Base-by-base conservation (phyloP, 2,888 invertebrate genomes). In the Shargacucullia verbasci region DNA sequence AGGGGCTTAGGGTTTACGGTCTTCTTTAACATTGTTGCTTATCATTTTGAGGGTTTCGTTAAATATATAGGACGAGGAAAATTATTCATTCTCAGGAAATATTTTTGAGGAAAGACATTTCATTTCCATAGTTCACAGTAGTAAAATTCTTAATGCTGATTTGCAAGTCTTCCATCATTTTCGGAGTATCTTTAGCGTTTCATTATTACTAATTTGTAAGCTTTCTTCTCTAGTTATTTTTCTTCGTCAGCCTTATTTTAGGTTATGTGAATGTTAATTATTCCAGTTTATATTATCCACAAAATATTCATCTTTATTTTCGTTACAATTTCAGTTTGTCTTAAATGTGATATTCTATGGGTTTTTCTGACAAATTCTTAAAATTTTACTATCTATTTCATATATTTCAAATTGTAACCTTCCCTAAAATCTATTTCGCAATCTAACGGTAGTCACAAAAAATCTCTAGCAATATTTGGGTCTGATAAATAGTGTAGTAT, bases 1-100 rank as follows among this genome's bases (percentile, higher is more conserved):
- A 64, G 70, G 63, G 78, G 66, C 72, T 76, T 66, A 69, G 70
- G 62, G 78, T 82, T 83, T 81, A 81, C 73, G 69, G 39, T 53
- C 53, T 63, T 57, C 63, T 46, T 50, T 59, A 69, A 59, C 59
- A 69, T 72, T 64, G 67, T 69, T 63, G 67, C 67, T 67, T 67
- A 67, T 67, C 67, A 67, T 70, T 63, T 63, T 41, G 25, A 53
- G 59, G 46, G 46, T 53, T 59, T 38, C 46, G 37, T 59, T 43
- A 69, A 66, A 63, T 56, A 58, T 40, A 55, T 58, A 61, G 38
- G 37, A 44, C 33, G 52, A 35, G 31, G 47, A 53, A 67, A 57
- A 70, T 55, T 59, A 73, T 61, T 61, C 53, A 70, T 68, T 43
- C 54, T 14, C 37, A 31, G 46, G 40, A 50, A 73, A 60, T 73